phyloP scores from a whole-genome alignment of 2,797 vertebrate genomes.

The Pseudomugil gertrudae region DNA sequence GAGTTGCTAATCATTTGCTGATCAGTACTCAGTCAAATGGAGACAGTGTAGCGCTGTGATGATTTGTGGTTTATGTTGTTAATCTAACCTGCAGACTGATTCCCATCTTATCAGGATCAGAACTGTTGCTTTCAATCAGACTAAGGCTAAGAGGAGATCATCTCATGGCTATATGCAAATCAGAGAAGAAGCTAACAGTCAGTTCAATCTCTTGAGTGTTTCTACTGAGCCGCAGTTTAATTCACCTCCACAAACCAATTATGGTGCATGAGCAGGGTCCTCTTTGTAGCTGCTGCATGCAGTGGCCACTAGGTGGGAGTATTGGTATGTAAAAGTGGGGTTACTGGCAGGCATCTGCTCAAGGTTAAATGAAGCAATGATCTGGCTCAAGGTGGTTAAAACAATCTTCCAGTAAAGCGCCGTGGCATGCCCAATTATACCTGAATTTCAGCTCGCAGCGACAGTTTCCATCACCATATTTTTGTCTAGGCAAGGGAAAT shows the following conservation, averaged over 20 bases:
- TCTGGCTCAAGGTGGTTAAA: conserved; percentile 36
- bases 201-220: conserved; percentile 39
- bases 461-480: not conserved
- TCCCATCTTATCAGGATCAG: conserved; percentile 28
- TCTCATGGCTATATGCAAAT: conserved; percentile 62
- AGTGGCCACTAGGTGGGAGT: conserved; percentile 60
- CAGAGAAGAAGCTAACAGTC: conserved; percentile 67
- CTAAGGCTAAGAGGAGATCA: conserved; percentile 32
- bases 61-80: conserved; percentile 3
- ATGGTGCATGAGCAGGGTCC: conserved; percentile 10
- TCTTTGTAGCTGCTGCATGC: conserved; percentile 30
- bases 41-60: conserved; percentile 33
- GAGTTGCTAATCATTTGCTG: conserved; percentile 7
- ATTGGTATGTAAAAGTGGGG: conserved; percentile 34
- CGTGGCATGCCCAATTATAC: not conserved
- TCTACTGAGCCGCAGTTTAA: conserved; percentile 31
- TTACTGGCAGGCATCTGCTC: conserved; percentile 41
- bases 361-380: conserved; percentile 66
- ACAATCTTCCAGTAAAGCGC: conserved; percentile 31
- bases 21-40: conserved; percentile 36
- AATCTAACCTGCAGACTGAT: conserved; percentile 36
- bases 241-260: conserved; percentile 11
- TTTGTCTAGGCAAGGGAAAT: conserved; percentile 7
- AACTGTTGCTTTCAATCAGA: conserved; percentile 28
- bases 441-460: not conserved